These are phyloP conservation scores for Charina bottae DNA, from an alignment of 2,113 vertebrate genomes.

Conservation along the genomic window DNA sequence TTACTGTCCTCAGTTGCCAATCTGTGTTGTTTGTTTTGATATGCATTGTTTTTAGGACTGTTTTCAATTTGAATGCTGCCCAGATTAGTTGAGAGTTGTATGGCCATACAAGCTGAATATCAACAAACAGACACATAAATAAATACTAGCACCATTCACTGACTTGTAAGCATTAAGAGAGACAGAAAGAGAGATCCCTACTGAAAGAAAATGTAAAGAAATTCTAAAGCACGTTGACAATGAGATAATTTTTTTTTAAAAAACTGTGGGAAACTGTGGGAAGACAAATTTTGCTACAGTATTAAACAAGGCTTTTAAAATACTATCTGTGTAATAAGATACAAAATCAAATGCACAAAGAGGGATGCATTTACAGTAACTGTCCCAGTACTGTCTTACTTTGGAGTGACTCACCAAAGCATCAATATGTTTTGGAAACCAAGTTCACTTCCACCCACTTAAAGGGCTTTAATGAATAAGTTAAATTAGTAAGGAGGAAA, in stretches of 20 bases:
- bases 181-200: background rate
- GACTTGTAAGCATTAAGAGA: background rate
- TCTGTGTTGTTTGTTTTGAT: background rate
- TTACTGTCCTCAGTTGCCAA: background rate
- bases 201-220: background rate
- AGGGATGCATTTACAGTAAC: background rate
- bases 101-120: background rate
- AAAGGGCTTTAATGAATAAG: background rate
- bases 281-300: background rate
- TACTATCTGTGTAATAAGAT: background rate
- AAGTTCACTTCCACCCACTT: background rate
- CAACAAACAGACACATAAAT: background rate
- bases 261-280: background rate
- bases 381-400: background rate
- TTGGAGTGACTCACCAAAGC: background rate
- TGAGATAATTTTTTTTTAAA: no score
- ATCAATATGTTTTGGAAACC: background rate
- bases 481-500: background rate
- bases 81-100: background rate
- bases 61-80: background rate
- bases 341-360: background rate
- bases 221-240: background rate
- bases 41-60: background rate
- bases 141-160: background rate
- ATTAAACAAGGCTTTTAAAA: background rate